Conservation (phyloP, 1,140 invertebrate genomes). For the Chelonus insularis region DNA sequence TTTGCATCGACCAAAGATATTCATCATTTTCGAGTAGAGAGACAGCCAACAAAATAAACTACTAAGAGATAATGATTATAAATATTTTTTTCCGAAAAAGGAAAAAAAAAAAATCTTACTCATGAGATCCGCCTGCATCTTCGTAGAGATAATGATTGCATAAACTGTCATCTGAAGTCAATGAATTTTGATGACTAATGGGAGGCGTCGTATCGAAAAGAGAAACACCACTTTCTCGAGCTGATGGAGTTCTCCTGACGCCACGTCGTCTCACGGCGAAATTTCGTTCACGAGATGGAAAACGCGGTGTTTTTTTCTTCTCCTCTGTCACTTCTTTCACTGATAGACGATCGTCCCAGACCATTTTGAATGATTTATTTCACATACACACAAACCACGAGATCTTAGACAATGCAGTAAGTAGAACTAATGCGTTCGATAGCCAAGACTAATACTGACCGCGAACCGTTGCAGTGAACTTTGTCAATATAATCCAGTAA, state of each 20-base stretch:
- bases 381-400: neutral
- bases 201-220: slow-evolving; percentile 17
- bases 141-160: neutral
- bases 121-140: neutral
- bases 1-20: no score
- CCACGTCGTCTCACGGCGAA: slow-evolving; percentile 63
- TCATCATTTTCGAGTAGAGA: no score
- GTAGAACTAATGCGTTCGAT: neutral
- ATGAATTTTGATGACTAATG: neutral
- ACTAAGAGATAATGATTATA: no score
- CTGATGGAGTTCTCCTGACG: slow-evolving; percentile 33
- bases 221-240: slow-evolving; percentile 30
- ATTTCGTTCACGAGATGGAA: slow-evolving; percentile 70
- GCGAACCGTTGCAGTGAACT: neutral
- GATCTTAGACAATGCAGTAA: neutral
- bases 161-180: neutral
- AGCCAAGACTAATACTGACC: neutral
- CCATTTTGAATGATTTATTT: slow-evolving; percentile 34
- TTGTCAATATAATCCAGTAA: neutral
- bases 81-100: no score
- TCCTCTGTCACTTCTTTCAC: slow-evolving; percentile 58
- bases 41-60: no score
- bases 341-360: slow-evolving; percentile 54
- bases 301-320: slow-evolving; percentile 66
- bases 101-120: no score